Evolutionary conservation across 2,113 vertebrate genomes (phyloP).

Genomic region (Malurus alboscapulatus): DNA sequence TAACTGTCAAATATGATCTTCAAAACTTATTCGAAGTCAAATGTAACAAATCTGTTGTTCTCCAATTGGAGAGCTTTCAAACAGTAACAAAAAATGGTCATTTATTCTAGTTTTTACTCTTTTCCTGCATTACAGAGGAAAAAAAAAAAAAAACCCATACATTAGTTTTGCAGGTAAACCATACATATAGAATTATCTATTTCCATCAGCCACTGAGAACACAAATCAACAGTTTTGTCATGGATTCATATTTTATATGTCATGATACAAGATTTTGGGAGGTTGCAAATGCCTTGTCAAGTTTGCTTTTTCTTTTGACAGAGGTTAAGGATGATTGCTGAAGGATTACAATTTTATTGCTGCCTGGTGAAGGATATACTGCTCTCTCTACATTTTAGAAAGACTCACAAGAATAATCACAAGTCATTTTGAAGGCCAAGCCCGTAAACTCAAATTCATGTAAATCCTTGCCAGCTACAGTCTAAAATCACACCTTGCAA

Average conservation of each 20-base stretch:
- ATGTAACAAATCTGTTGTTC: constrained; percentile 18
- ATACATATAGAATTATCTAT: not conserved
- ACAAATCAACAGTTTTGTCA: constrained; percentile 43
- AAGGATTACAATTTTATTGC: constrained; percentile 43
- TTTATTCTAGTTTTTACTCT: constrained; percentile 33
- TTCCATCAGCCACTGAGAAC: not conserved
- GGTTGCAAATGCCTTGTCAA: not conserved
- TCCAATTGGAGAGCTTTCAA: not conserved
- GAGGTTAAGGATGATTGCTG: constrained; percentile 46
- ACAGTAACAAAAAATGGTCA: not conserved
- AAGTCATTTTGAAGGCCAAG: constrained; percentile 28
- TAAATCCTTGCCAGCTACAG: not conserved
- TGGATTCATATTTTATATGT: not conserved
- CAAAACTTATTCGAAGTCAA: not conserved
- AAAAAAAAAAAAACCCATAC: not conserved
- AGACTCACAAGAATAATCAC: constrained; percentile 45
- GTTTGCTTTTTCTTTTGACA: constrained; percentile 40
- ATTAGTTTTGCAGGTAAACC: not conserved
- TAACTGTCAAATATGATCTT: not conserved
- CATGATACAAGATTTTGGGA: not conserved
- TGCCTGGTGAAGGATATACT: constrained; percentile 45
- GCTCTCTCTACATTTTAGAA: constrained; percentile 9
- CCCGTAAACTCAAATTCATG: constrained; percentile 13
- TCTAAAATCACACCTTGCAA: not conserved
- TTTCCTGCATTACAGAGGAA: not conserved